These are phyloP conservation scores for Nomada ferruginata DNA, from an alignment of 2,888 invertebrate species.

Conservation along the genomic window DNA sequence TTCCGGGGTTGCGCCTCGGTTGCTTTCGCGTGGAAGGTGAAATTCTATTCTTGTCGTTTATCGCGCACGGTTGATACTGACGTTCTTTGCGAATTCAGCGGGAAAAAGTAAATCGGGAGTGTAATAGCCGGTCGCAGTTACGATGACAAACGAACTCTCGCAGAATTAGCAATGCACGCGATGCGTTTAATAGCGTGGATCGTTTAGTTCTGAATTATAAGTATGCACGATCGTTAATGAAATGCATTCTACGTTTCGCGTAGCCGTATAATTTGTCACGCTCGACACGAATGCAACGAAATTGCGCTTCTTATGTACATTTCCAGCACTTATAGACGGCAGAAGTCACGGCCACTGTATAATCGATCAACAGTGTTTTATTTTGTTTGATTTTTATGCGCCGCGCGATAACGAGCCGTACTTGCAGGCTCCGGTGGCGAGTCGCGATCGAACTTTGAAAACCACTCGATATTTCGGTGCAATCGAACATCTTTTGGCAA, in stretches of 20 bases:
- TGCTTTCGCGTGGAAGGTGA: slow-evolving; percentile 15
- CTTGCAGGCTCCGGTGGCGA: not conserved
- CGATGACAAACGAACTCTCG: not conserved
- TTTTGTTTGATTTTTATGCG: slow-evolving; percentile 11
- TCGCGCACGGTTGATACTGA: not conserved
- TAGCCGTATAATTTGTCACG: too few species aligned
- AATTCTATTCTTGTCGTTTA: not conserved
- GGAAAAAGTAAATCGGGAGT: too few species aligned
- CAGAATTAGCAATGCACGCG: not conserved
- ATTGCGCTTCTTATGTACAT: not conserved
- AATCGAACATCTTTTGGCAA: too few species aligned
- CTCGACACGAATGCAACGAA: not conserved
- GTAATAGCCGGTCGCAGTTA: not conserved
- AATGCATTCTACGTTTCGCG: not conserved
- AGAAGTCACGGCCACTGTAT: slow-evolving; percentile 40
- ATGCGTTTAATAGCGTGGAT: not conserved
- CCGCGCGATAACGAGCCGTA: slow-evolving; percentile 5
- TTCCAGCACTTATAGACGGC: not conserved
- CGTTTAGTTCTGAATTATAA: slow-evolving; percentile 6
- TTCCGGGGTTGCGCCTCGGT: not conserved
- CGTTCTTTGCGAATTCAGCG: too few species aligned
- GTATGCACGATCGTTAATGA: not conserved
- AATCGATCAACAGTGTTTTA: slow-evolving; percentile 45
- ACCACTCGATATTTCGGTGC: too few species aligned
- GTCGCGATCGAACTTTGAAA: slow-evolving; percentile 1